Evolutionary conservation across 1,140 invertebrate genomes (phyloP), one percentile per base, ranked within the genome.

Genomic region (Stegodyphus dumicola): DNA sequence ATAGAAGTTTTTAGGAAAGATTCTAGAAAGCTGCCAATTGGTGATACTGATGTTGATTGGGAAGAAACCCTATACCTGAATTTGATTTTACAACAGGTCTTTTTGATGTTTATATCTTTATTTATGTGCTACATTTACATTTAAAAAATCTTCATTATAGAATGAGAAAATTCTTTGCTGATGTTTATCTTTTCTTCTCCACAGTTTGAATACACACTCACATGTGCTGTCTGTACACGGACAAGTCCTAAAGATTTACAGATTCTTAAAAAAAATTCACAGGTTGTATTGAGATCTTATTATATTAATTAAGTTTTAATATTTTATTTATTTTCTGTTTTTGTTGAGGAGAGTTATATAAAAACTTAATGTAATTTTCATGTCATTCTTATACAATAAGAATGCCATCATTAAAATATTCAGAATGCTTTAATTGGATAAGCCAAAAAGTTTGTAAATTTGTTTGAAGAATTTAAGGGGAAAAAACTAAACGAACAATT

Each of bases 31-130:
- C 91, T 99, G 88, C 98, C 98, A 53, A 95, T 97, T 88, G 96
- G 96, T 77, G 97, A 99, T 92, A 95, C 95, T 48, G 95, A 97
- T 89, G 95, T 99, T 88, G 97, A 99, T 92, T 99, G 98, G 98
- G 97, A 99, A 92, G 98, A 99, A 93, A 99, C 98, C 71, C 97
- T 99, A 85, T 99, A 99, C 92, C 93, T 99, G 71, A 99, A 99
- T 92, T 93, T 99, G 88, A 97, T 99, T 87, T 95, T 99, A 89
- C 98, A 99, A 92, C 97, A 99, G 92, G 92, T 60, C 56, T 60
- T 60, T 60, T 10, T 10, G 56, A 9, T 60, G 15, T 60, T 60
- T 60, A 60, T 60, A 10, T 60, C 56, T 60, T 15, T 60, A 10
- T 33, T 33, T 33, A 33, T 33, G 33, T 3, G 33, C 33, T 33